These are phyloP conservation scores for Montifringilla adamsi DNA, from an alignment of 2,113 vertebrate species.

Conservation along the genomic window DNA sequence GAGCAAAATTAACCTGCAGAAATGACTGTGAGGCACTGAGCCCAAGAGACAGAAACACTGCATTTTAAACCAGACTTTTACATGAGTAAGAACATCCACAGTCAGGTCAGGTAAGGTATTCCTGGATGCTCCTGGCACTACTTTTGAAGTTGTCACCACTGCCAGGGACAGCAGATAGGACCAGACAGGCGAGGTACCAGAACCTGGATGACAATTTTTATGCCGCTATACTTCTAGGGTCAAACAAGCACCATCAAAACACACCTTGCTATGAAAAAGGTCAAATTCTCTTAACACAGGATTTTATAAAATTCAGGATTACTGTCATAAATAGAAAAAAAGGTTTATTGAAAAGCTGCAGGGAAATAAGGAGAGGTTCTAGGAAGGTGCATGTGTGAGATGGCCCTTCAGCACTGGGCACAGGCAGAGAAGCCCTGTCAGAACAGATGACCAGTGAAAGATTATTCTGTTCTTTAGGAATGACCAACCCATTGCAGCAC, in stretches of 20 bases:
- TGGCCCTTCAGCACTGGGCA: not conserved
- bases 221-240: not conserved
- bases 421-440: not conserved
- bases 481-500: not conserved
- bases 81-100: not conserved
- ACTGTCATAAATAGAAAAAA: not conserved
- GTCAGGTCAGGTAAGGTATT: not conserved
- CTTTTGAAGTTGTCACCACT: not conserved
- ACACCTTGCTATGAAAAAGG: not conserved
- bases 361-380: not conserved
- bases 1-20: not conserved
- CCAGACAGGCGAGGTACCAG: not conserved
- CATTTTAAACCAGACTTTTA: not conserved
- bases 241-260: not conserved
- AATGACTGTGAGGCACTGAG: not conserved
- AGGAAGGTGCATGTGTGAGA: accelerated
- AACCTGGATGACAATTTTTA: not conserved
- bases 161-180: not conserved
- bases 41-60: not conserved
- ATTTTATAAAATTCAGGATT: not conserved
- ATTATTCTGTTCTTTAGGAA: not conserved
- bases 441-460: not conserved
- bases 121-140: not conserved
- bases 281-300: not conserved
- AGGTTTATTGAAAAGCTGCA: not conserved